These are phyloP conservation scores for Sussaba pulchella DNA, from an alignment of 2,888 invertebrate species.

Conservation along the genomic window DNA sequence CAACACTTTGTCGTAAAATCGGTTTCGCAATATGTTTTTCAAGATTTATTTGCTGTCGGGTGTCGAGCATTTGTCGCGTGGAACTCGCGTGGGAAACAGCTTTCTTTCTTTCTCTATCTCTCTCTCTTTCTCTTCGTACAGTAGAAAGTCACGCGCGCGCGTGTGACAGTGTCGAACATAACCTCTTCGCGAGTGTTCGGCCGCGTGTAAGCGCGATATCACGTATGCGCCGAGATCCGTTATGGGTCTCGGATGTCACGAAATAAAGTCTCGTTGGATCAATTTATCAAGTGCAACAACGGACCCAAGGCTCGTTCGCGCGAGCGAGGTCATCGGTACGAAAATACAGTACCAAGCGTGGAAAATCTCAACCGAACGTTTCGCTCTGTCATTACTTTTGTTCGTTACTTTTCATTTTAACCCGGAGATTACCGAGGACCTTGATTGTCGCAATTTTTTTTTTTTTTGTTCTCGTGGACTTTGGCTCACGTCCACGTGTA, in stretches of 20 bases:
- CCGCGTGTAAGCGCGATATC: constrained; percentile 50
- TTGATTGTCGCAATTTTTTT: constrained; percentile 25
- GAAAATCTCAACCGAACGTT: constrained; percentile 47
- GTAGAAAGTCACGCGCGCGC: constrained; percentile 60
- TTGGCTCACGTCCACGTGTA: constrained; percentile 31
- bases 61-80: constrained; percentile 37
- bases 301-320: constrained; percentile 1
- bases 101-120: constrained; percentile 1
- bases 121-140: constrained; percentile 22
- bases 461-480: background rate
- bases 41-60: constrained; percentile 32
- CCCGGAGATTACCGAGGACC: constrained; percentile 42
- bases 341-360: constrained; percentile 2
- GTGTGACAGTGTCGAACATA: constrained; percentile 61
- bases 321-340: constrained; percentile 39
- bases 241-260: background rate
- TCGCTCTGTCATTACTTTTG: constrained; percentile 55
- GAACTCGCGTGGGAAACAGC: constrained; percentile 53
- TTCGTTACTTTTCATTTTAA: constrained; percentile 26
- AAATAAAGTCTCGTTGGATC: constrained; percentile 16
- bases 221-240: background rate
- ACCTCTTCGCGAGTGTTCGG: constrained; percentile 52
- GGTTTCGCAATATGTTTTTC: constrained; percentile 57
- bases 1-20: constrained; percentile 39
- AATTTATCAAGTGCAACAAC: background rate